Evolutionary conservation across 2,797 vertebrate genomes (phyloP).

Genomic region (Denticeps clupeoides): DNA sequence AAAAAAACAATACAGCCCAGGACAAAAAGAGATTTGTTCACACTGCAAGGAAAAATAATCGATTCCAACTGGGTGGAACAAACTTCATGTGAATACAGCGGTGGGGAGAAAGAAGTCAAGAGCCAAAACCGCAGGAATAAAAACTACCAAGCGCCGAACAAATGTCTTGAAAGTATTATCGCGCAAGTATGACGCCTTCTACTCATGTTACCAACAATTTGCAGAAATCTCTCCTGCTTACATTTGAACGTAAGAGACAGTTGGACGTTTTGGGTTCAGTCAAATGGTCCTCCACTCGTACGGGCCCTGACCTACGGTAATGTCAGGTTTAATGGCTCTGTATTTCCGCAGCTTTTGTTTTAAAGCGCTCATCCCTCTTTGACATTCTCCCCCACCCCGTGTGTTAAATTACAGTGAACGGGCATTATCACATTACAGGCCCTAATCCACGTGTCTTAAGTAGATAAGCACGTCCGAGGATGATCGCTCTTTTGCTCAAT

Average conservation of each 20-base stretch:
- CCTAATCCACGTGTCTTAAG: slow-evolving; percentile 61
- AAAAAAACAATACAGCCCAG: slow-evolving; percentile 10
- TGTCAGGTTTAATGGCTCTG: slow-evolving; percentile 5
- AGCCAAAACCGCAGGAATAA: slow-evolving; percentile 52
- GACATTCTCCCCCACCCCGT: not conserved
- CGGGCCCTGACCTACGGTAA: slow-evolving; percentile 6
- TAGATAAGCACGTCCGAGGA: slow-evolving; percentile 57
- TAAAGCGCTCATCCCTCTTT: slow-evolving; percentile 9
- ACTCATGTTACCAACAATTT: no score
- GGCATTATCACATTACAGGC: slow-evolving; percentile 60
- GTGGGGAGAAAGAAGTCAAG: slow-evolving; percentile 20
- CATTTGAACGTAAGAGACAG: no score
- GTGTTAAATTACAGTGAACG: slow-evolving; percentile 56
- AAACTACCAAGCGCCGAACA: slow-evolving; percentile 37
- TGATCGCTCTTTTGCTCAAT: slow-evolving; percentile 64
- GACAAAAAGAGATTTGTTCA: slow-evolving; percentile 67
- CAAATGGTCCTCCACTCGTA: slow-evolving; percentile 39
- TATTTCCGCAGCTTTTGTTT: slow-evolving; percentile 20
- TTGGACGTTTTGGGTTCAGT: no score
- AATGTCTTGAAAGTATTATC: no score
- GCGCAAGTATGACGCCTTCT: no score
- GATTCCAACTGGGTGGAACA: slow-evolving; percentile 61
- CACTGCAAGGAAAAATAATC: slow-evolving; percentile 54
- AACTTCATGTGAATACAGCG: slow-evolving; percentile 39
- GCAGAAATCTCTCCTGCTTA: no score